phyloP scores from a whole-genome alignment of 1,140 invertebrate genomes.

The Halyomorpha halys region DNA sequence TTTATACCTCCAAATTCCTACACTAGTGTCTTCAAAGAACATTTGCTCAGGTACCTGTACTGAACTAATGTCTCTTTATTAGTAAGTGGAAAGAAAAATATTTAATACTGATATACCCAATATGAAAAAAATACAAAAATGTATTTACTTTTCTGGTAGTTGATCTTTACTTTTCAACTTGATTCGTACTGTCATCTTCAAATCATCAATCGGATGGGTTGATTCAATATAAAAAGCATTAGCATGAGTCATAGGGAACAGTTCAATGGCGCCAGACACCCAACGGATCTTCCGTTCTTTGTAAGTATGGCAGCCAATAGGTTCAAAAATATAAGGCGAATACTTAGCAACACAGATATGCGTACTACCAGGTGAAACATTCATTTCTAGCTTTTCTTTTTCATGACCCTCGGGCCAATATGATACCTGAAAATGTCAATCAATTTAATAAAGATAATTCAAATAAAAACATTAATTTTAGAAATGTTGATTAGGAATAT shows the following conservation, averaged over 20 bases:
- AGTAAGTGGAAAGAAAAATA: background rate
- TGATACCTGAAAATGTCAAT: constrained; percentile 28
- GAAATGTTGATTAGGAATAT: no score
- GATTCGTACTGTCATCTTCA: constrained; percentile 33
- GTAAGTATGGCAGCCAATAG: constrained; percentile 76
- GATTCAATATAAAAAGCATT: constrained; percentile 33
- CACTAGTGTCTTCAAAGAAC: background rate
- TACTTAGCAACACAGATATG: constrained; percentile 53
- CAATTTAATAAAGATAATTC: background rate
- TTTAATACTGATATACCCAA: background rate
- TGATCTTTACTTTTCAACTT: constrained; percentile 30
- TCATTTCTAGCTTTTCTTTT: constrained; percentile 14
- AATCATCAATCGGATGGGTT: constrained; percentile 33
- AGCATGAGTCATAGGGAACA: constrained; percentile 37
- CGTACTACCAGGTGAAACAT: constrained; percentile 25
- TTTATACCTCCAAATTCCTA: constrained; percentile 9
- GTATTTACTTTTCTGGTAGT: constrained; percentile 10
- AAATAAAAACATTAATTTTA: no score
- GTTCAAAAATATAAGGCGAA: constrained; percentile 62
- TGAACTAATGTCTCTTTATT: constrained; percentile 17
- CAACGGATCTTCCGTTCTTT: constrained; percentile 40
- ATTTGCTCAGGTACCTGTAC: background rate
- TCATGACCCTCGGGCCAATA: constrained; percentile 22
- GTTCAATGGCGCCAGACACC: constrained; percentile 45
- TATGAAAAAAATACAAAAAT: background rate